phyloP scores from a whole-genome alignment of 2,797 vertebrate species.

The Xiphorhynchus erythropygius region DNA sequence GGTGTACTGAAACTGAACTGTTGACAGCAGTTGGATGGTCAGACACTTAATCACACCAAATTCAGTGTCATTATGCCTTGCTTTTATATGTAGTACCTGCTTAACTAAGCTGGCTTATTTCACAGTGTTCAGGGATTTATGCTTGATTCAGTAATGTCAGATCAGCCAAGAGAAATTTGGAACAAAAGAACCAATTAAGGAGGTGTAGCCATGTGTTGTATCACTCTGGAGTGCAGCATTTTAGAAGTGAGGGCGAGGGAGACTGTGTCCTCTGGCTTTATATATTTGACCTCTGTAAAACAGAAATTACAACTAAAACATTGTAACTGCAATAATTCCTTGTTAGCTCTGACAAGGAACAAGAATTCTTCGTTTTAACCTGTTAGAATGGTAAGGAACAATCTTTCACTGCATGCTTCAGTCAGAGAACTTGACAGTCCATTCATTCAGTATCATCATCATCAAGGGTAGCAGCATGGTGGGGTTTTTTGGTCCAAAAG shows the following conservation, averaged over 20 bases:
- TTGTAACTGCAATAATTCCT: neutral
- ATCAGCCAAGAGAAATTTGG: neutral
- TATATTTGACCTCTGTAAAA: neutral
- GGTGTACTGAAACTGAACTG: neutral
- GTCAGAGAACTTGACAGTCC: neutral
- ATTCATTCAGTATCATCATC: neutral
- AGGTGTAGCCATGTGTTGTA: neutral
- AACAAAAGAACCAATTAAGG: neutral
- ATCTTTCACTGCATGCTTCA: fast-evolving
- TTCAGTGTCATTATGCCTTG: neutral
- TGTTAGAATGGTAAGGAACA: neutral
- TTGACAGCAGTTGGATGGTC: neutral
- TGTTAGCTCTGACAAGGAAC: neutral
- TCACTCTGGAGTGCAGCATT: neutral
- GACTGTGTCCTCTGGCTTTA: neutral
- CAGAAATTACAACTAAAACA: neutral
- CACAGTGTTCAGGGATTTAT: neutral
- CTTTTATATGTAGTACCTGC: neutral
- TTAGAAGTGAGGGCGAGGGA: neutral
- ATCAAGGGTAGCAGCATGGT: neutral
- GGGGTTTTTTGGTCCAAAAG: neutral
- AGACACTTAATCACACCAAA: neutral
- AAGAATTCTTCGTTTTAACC: neutral
- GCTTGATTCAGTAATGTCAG: neutral
- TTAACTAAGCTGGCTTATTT: neutral